Base-by-base conservation (phyloP, 1,140 invertebrate species). In the Caenorhabditis brenneri region DNA sequence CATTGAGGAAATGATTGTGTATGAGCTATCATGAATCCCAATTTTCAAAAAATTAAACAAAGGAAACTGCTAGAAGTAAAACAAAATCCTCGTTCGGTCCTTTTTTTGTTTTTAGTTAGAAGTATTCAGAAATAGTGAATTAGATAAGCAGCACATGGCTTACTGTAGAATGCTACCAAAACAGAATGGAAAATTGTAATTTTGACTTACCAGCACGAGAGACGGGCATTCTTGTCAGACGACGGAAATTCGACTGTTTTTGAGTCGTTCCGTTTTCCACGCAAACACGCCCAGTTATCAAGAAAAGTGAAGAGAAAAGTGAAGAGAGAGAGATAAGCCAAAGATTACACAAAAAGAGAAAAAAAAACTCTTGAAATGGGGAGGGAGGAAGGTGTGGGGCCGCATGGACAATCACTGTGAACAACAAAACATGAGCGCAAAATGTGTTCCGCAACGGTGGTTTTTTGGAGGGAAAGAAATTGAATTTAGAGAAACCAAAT, bases 191-290 rank as follows among this genome's bases (percentile, higher is more conserved):
- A 42, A 42, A 42, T 42, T 12, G 39, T 42, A 42, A 5, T 58
- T 58, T 58, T 27, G 53, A 58, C 65, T 6, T 24, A 42, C 65
- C 65, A 42, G 65, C 19, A 42, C 27, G 36, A 74, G 65, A 74
- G 36, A 74, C 36, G 65, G 65, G 65, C 65, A 74, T 74, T 22
- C 7, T 39, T n/a, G 36, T 4, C 16, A 10, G 12, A 6, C n/a
- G 36, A 74, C 58, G 58, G 58, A 42, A 31, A 15, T 42, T 74
- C 33, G 65, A 24, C 33, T 74, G 65, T 74, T 74, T 74, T 74
- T 27, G 31, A 36, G 15, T 42, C n/a, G 65, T 42, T 74, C 65
- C 65, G 65, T 42, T 74, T 74, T 74, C n/a, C 65, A 74, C 65
- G 65, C 29, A 74, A 74, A 24, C 53, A 55, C 53, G 53, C 58